Conservation (phyloP, 2,888 invertebrate species). For the Lutraria lutraria region DNA sequence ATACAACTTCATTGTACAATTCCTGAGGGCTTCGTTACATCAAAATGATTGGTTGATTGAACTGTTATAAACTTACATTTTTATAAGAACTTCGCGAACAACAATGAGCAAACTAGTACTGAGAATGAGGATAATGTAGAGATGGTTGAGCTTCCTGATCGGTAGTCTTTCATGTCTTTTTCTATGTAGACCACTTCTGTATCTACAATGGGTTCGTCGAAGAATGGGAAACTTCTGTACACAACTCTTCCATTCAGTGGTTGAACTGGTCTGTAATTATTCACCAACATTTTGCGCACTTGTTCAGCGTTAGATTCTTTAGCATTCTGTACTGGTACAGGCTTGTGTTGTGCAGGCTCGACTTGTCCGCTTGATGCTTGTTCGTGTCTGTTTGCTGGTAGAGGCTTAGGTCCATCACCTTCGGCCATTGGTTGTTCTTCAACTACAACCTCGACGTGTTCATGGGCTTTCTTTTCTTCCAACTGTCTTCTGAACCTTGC, state of each 20-base stretch:
- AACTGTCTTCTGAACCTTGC: constrained; percentile 57
- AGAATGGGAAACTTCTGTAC: constrained; percentile 79
- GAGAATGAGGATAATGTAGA: neutral
- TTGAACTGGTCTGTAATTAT: constrained; percentile 84
- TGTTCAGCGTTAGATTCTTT: constrained; percentile 57
- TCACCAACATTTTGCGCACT: constrained; percentile 74
- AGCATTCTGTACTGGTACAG: neutral
- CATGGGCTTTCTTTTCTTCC: constrained; percentile 33
- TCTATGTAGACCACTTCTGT: constrained; percentile 60
- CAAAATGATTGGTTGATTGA: constrained; percentile 6
- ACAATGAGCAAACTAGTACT: constrained; percentile 31
- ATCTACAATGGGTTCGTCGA: constrained; percentile 48
- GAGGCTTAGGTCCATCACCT: constrained; percentile 27
- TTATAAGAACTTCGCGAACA: constrained; percentile 29
- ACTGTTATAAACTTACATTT: neutral
- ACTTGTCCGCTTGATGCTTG: neutral
- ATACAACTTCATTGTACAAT: neutral
- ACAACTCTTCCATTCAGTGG: constrained; percentile 80
- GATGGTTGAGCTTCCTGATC: neutral
- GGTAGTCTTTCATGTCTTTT: constrained; percentile 16
- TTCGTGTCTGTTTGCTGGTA: neutral
- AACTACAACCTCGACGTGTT: constrained; percentile 20
- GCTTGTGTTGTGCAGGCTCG: neutral
- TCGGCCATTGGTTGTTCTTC: constrained; percentile 42
- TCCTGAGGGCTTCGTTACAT: constrained; percentile 16